Percentiles rank a stretch among this genome's conserved stretches.
Evolutionary conservation across 2,113 vertebrate genomes (phyloP).

Genomic region (Trematocara marginatum): DNA sequence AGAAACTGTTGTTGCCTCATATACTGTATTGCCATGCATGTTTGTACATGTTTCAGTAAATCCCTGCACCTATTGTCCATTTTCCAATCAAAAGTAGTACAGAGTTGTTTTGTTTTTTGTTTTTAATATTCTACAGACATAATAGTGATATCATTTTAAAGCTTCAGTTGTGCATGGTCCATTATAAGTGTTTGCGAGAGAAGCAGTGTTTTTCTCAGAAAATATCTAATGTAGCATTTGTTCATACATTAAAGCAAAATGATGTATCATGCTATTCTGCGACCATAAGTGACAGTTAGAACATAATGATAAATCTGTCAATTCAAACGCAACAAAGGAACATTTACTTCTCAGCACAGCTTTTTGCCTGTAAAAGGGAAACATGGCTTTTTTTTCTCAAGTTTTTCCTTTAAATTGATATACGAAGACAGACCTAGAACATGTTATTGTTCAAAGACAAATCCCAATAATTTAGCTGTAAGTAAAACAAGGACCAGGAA

Average conservation of each 20-base stretch:
- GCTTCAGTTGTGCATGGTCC: background rate
- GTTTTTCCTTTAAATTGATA: background rate
- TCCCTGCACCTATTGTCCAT: too few relatives aligned
- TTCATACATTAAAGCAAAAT: background rate
- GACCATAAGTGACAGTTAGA: background rate
- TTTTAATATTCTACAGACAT: background rate
- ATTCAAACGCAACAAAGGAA: background rate
- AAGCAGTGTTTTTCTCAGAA: background rate
- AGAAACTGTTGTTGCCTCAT: background rate
- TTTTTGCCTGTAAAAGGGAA: background rate
- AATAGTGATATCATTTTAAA: background rate
- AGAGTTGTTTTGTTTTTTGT: background rate
- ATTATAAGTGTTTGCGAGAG: background rate
- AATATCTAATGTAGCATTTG: background rate
- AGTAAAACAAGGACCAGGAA: conserved; percentile 24
- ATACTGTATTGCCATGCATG: background rate
- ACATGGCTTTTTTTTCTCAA: background rate
- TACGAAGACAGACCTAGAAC: background rate
- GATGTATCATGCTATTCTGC: background rate
- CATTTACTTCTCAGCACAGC: background rate
- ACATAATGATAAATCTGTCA: background rate
- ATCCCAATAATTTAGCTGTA: conserved; percentile 1
- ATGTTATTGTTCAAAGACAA: conserved; percentile 21
- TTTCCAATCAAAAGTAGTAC: background rate
- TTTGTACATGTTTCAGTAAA: background rate